phyloP scores from a whole-genome alignment of 1,140 invertebrate species.

The Stegodyphus mimosarum region DNA sequence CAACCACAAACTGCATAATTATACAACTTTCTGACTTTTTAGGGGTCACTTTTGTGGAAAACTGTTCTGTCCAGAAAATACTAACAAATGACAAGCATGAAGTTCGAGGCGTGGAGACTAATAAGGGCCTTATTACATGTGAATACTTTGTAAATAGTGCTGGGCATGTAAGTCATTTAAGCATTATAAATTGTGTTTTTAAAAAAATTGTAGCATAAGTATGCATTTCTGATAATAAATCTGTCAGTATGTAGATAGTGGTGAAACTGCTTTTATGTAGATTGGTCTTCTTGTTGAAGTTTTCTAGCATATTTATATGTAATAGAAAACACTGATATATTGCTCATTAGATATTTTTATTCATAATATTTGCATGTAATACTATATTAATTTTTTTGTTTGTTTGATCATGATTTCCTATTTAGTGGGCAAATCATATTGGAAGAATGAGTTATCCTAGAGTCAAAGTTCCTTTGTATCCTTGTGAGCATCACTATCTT shows the following conservation, averaged over 20 bases:
- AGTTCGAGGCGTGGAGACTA: conserved; percentile 63
- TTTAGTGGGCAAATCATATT: conserved; percentile 70
- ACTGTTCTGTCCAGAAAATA: conserved; percentile 80
- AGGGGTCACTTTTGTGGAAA: conserved; percentile 89
- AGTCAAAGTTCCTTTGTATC: conserved; percentile 71
- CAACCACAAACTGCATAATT: too few species aligned
- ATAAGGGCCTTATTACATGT: conserved; percentile 71
- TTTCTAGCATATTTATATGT: too few species aligned
- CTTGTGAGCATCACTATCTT: conserved; percentile 73
- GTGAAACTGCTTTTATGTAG: too few species aligned
- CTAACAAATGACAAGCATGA: conserved; percentile 73
- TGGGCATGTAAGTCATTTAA: conserved; percentile 70
- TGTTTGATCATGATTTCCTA: too few species aligned
- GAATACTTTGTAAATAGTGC: conserved; percentile 74
- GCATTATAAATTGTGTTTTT: too few species aligned
- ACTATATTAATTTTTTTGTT: too few species aligned
- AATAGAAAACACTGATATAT: too few species aligned
- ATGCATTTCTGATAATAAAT: too few species aligned
- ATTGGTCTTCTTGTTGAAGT: too few species aligned
- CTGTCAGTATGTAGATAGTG: too few species aligned
- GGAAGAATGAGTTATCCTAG: conserved; percentile 68
- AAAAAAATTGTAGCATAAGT: too few species aligned
- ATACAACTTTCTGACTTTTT: not conserved
- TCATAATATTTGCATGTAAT: not conserved
- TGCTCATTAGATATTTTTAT: not conserved